Conservation (phyloP, 1,140 invertebrate genomes). For the Halesus radiatus region DNA sequence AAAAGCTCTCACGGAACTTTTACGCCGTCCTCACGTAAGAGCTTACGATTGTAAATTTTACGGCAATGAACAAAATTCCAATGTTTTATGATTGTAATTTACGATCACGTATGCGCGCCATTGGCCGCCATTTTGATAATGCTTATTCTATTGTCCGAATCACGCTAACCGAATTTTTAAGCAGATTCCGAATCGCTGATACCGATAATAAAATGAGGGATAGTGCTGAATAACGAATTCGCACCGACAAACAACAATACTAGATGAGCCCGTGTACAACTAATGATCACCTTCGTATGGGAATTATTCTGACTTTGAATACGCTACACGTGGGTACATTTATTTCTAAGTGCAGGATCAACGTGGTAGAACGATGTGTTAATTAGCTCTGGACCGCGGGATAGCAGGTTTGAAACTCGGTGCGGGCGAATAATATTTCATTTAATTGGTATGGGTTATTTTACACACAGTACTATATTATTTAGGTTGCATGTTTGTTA, state of each 20-base stretch:
- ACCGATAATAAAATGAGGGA: conserved; percentile 10
- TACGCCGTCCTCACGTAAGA: neutral
- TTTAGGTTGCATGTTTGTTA: too few species aligned
- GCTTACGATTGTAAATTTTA: conserved; percentile 40
- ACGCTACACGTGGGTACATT: too few species aligned
- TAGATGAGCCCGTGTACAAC: too few species aligned
- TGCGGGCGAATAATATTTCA: too few species aligned
- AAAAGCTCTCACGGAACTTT: conserved; percentile 17
- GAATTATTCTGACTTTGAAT: too few species aligned
- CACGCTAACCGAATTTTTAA: conserved; percentile 37
- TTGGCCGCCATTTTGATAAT: conserved; percentile 39
- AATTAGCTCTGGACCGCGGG: too few species aligned
- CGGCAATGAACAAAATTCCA: conserved; percentile 41
- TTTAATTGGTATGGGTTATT: too few species aligned
- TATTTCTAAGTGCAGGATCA: too few species aligned
- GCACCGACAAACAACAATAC: neutral
- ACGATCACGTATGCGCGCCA: conserved; percentile 33
- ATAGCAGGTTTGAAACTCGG: too few species aligned
- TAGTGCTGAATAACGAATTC: conserved; percentile 28
- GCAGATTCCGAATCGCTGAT: conserved; percentile 29
- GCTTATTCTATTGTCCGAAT: conserved; percentile 43
- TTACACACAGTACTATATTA: too few species aligned
- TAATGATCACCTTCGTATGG: too few species aligned
- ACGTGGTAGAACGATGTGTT: too few species aligned
- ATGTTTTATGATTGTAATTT: conserved; percentile 50